phyloP scores from a whole-genome alignment of 2,797 vertebrate species.

The Dendrocincla tyrannina region DNA sequence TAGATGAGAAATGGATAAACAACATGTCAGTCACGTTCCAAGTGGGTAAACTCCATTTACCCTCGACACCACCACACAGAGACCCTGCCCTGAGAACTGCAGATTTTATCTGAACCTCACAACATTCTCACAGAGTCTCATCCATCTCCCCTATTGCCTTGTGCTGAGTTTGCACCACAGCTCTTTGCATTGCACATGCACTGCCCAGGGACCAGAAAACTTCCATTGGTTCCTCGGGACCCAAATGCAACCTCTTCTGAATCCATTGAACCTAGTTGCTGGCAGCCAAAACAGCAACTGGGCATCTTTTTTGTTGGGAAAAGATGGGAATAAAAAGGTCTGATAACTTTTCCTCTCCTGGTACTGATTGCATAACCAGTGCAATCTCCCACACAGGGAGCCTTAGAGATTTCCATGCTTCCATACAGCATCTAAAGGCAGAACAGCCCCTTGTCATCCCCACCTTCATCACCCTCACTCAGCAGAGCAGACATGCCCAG shows the following conservation, averaged over 20 bases:
- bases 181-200: fast-evolving
- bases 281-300: not conserved
- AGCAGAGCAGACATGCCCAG: not conserved
- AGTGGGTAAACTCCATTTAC: constrained; percentile 55
- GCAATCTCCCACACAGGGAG: not conserved
- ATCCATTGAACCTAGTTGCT: not conserved
- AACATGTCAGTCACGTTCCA: not conserved
- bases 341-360: not conserved
- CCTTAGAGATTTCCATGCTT: not conserved
- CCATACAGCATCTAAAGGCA: not conserved
- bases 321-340: no score
- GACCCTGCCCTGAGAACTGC: constrained; percentile 40
- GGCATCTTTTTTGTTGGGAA: not conserved
- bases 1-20: constrained; percentile 63
- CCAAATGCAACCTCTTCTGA: not conserved
- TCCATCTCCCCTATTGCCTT: not conserved
- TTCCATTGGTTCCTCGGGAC: not conserved
- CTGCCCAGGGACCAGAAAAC: not conserved
- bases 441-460: not conserved
- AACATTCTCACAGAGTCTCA: constrained; percentile 16
- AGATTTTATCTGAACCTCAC: constrained; percentile 56
- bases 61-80: not conserved
- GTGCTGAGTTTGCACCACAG: not conserved
- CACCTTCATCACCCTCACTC: not conserved
- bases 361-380: fast-evolving